These are phyloP conservation scores for Idaea dimidiata DNA, from an alignment of 2,888 invertebrate genomes.

Conservation along the genomic window DNA sequence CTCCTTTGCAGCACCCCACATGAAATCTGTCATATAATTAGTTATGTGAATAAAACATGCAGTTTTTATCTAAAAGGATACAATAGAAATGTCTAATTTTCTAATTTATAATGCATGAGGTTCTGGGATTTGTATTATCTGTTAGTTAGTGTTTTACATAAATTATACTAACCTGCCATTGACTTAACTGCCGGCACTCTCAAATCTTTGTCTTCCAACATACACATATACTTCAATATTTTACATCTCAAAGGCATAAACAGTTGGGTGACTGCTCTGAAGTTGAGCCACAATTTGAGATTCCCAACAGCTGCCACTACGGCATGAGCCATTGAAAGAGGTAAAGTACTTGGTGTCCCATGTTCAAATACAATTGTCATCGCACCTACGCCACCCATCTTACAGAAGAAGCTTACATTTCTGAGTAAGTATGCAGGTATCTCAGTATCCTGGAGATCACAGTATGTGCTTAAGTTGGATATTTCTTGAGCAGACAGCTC, in stretches of 20 bases:
- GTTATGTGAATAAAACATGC: background rate
- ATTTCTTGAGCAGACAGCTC: conserved; percentile 93
- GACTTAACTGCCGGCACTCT: conserved; percentile 93
- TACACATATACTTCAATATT: conserved; percentile 96
- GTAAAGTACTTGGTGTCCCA: conserved; percentile 86
- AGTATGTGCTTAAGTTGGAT: conserved; percentile 88
- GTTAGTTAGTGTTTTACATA: no score
- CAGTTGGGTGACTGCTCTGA: conserved; percentile 92
- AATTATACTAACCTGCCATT: conserved; percentile 87
- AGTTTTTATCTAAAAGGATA: background rate
- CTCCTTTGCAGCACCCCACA: conserved; percentile 97
- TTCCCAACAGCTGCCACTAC: conserved; percentile 96
- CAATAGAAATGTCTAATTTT: background rate
- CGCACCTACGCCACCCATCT: conserved; percentile 92
- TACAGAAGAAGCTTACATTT: conserved; percentile 96
- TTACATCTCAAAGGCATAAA: conserved; percentile 93
- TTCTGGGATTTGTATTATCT: background rate
- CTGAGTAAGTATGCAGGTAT: conserved; percentile 93
- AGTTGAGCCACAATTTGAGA: conserved; percentile 96
- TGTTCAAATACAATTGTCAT: conserved; percentile 93
- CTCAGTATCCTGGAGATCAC: conserved; percentile 96
- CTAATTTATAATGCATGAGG: background rate
- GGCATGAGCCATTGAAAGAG: conserved; percentile 94
- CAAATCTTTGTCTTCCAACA: conserved; percentile 94
- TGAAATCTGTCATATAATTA: conserved; percentile 84